These are phyloP conservation scores for Diaprepes abbreviatus DNA, from an alignment of 2,888 invertebrate genomes.

Conservation along the genomic window DNA sequence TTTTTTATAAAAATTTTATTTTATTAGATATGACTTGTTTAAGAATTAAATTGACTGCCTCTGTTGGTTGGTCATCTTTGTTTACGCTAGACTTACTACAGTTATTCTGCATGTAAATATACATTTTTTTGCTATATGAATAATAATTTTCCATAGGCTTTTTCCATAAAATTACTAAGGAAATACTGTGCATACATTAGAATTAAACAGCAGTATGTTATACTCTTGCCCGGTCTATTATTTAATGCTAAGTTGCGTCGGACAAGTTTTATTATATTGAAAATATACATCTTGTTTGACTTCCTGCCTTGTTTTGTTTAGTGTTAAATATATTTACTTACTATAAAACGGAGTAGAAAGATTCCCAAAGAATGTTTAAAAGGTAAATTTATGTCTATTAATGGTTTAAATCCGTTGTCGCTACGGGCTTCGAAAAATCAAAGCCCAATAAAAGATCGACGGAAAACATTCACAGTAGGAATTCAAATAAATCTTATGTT, in stretches of 20 bases:
- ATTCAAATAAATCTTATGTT: not conserved
- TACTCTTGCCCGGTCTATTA: not conserved
- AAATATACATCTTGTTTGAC: slow-evolving; percentile 5
- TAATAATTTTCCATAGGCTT: too few relatives aligned
- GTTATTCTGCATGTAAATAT: too few relatives aligned
- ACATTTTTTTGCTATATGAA: too few relatives aligned
- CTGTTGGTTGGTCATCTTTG: too few relatives aligned
- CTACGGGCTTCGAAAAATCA: slow-evolving; percentile 2
- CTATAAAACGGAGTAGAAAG: not conserved
- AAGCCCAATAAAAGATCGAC: not conserved
- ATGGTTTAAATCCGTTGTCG: slow-evolving; percentile 7
- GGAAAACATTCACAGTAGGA: slow-evolving; percentile 2
- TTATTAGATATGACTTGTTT: too few relatives aligned
- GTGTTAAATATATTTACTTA: slow-evolving; percentile 5
- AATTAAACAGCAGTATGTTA: too few relatives aligned
- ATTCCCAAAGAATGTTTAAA: not conserved
- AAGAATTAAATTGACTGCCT: too few relatives aligned
- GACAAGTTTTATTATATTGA: slow-evolving; percentile 3
- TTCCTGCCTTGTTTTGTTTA: slow-evolving; percentile 7
- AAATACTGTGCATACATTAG: not conserved
- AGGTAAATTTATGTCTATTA: not conserved
- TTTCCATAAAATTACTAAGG: too few relatives aligned
- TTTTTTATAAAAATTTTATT: too few relatives aligned
- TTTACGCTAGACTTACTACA: too few relatives aligned
- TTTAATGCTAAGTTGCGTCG: not conserved